Percentiles rank a stretch among this genome's conserved stretches.
These are phyloP conservation scores for Drosophila saltans DNA, from an alignment of 1,140 invertebrate genomes.

Conservation along the genomic window DNA sequence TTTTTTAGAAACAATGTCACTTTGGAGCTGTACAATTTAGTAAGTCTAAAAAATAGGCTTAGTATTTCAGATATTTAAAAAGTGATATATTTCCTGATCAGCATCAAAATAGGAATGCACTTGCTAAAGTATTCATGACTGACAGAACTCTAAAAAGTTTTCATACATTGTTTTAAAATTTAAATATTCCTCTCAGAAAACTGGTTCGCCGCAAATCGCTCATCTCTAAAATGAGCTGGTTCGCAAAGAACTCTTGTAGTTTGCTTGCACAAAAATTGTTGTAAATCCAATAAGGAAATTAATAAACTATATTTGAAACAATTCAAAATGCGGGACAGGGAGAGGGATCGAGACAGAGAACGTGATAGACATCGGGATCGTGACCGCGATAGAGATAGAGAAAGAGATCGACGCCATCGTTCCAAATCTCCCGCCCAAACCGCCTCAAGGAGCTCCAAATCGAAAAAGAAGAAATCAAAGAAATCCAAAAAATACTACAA, in stretches of 20 bases:
- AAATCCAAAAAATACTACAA: slow-evolving; percentile 74
- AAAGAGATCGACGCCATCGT: slow-evolving; percentile 58
- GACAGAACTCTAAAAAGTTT: too few species aligned
- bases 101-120: too few species aligned
- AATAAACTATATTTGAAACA: neutral
- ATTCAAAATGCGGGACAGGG: slow-evolving; percentile 47
- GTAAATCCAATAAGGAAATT: neutral
- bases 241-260: neutral
- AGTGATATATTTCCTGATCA: too few species aligned
- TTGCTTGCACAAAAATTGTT: neutral
- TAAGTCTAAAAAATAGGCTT: too few species aligned
- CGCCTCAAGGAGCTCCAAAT: slow-evolving; percentile 60
- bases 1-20: too few species aligned
- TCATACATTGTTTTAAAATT: too few species aligned
- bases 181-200: too few species aligned
- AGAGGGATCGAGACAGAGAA: slow-evolving; percentile 58
- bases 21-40: too few species aligned
- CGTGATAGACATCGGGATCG: slow-evolving; percentile 53
- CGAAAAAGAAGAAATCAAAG: slow-evolving; percentile 74
- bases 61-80: too few species aligned
- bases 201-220: too few species aligned
- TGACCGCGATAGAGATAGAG: slow-evolving; percentile 51
- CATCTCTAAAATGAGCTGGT: neutral
- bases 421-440: slow-evolving; percentile 64
- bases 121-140: too few species aligned